These are phyloP conservation scores for Drosophila ananassae DNA, from an alignment of 1,140 invertebrate species.

Conservation along the genomic window DNA sequence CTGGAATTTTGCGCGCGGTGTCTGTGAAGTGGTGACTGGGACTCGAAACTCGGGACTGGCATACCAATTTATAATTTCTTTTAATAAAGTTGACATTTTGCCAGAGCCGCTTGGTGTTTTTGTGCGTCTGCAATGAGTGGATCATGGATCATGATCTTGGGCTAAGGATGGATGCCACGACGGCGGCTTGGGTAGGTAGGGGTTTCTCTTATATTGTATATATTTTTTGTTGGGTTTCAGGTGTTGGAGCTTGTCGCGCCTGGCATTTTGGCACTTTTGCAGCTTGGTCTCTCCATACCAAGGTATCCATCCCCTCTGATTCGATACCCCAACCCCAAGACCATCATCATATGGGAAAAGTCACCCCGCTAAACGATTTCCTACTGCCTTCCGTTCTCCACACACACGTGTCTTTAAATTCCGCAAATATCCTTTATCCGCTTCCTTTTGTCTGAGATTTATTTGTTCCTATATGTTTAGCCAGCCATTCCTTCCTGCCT, in stretches of 20 bases:
- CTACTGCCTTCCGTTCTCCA: slow-evolving; percentile 65
- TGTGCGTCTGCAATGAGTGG: slow-evolving; percentile 64
- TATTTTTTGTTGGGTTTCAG: slow-evolving; percentile 29
- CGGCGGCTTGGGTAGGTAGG: not conserved
- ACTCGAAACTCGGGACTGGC: slow-evolving; percentile 54
- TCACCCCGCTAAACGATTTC: slow-evolving; percentile 56
- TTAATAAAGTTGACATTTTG: slow-evolving; percentile 81
- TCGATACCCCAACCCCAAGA: slow-evolving; percentile 7
- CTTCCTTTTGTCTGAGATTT: slow-evolving; percentile 76
- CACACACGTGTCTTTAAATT: slow-evolving; percentile 80
- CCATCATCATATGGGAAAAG: slow-evolving; percentile 41
- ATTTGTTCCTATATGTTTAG: slow-evolving; percentile 50
- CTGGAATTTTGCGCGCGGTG: slow-evolving; percentile 80
- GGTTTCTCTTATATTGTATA: not conserved
- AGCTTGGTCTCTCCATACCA: not conserved
- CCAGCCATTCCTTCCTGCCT: slow-evolving; percentile 14
- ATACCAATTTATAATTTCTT: slow-evolving; percentile 83
- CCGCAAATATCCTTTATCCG: slow-evolving; percentile 81
- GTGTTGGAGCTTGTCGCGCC: slow-evolving; percentile 76
- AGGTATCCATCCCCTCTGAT: not conserved
- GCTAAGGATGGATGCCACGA: slow-evolving; percentile 10
- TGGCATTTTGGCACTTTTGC: slow-evolving; percentile 77
- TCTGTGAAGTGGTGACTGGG: slow-evolving; percentile 64
- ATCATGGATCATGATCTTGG: slow-evolving; percentile 63
- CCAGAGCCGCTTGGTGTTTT: slow-evolving; percentile 48